Percentiles rank a stretch among this genome's conserved stretches.
These are phyloP conservation scores for Epistrophella euchroma DNA, from an alignment of 2,888 invertebrate species.

Conservation along the genomic window DNA sequence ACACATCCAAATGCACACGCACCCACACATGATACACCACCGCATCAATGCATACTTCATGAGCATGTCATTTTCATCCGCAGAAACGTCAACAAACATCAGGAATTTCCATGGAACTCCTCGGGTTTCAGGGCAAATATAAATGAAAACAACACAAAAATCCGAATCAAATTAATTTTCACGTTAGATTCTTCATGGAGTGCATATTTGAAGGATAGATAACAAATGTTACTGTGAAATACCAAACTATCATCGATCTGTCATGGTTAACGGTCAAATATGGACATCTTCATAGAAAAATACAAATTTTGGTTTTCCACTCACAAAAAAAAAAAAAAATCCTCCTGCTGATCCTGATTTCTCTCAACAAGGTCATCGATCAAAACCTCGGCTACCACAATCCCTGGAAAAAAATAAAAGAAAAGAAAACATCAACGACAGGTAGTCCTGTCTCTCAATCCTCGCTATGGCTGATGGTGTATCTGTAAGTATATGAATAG, in stretches of 20 bases:
- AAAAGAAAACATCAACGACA: conserved; percentile 35
- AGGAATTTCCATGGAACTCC: conserved; percentile 20
- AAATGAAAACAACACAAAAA: conserved; percentile 32
- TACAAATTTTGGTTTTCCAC: conserved; percentile 4
- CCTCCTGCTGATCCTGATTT: conserved; percentile 62
- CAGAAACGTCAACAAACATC: conserved; percentile 61
- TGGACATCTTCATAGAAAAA: conserved; percentile 49
- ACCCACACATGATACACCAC: neutral
- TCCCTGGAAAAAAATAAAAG: conserved; percentile 41
- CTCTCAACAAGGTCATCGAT: conserved; percentile 70
- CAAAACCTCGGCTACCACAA: conserved; percentile 40
- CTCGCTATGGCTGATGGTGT: neutral
- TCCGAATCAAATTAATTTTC: conserved; percentile 72
- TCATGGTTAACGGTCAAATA: conserved; percentile 69
- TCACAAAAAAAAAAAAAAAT: neutral
- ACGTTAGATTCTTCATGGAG: conserved; percentile 65
- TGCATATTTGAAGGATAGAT: neutral
- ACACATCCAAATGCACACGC: conserved; percentile 31
- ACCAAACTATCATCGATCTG: conserved; percentile 57
- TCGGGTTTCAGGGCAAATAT: conserved; percentile 26
- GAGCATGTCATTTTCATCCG: conserved; percentile 7
- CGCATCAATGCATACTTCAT: neutral
- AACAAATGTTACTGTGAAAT: conserved; percentile 26
- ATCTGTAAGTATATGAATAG: conserved; percentile 9
- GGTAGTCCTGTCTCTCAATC: conserved; percentile 41